Evolutionary conservation across 1,140 invertebrate genomes (phyloP).

Genomic region (Diachasma alloeum): DNA sequence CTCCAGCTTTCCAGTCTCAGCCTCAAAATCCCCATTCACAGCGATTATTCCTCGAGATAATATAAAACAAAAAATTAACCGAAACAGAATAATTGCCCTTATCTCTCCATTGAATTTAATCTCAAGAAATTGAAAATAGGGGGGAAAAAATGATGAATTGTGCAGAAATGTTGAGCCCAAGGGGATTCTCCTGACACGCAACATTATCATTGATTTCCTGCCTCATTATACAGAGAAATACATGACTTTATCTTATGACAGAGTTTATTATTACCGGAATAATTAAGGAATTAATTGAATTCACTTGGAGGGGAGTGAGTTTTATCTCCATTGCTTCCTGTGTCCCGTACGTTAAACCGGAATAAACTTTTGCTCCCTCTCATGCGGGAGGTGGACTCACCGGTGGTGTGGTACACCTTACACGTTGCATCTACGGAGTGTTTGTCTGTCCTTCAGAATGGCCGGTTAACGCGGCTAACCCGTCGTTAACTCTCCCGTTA

Average conservation of each 20-base stretch:
- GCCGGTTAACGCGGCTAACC: constrained; percentile 48
- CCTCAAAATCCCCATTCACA: background rate
- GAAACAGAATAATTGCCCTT: background rate
- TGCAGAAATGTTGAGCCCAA: background rate
- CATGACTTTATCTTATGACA: constrained; percentile 19
- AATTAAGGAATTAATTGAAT: constrained; percentile 31
- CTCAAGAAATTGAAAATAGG: background rate
- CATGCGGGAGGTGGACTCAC: background rate
- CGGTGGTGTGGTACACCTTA: background rate
- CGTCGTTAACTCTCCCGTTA: constrained; percentile 51
- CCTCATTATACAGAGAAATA: constrained; percentile 7
- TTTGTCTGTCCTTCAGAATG: constrained; percentile 21
- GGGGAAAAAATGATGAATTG: background rate
- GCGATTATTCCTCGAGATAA: background rate
- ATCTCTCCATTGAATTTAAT: constrained; percentile 3
- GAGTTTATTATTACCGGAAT: constrained; percentile 26
- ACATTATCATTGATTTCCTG: constrained; percentile 25
- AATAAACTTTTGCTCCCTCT: background rate
- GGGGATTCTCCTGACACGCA: constrained; percentile 21
- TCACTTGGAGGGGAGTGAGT: constrained; percentile 16
- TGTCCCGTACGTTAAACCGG: constrained; percentile 23
- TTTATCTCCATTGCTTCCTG: constrained; percentile 27
- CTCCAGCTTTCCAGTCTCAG: background rate
- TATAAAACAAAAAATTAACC: background rate
- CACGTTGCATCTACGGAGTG: background rate